Percentiles rank a stretch among this genome's conserved stretches.
These are phyloP conservation scores for Sarcophaga peregrina DNA, from an alignment of 1,140 invertebrate genomes.

Conservation along the genomic window DNA sequence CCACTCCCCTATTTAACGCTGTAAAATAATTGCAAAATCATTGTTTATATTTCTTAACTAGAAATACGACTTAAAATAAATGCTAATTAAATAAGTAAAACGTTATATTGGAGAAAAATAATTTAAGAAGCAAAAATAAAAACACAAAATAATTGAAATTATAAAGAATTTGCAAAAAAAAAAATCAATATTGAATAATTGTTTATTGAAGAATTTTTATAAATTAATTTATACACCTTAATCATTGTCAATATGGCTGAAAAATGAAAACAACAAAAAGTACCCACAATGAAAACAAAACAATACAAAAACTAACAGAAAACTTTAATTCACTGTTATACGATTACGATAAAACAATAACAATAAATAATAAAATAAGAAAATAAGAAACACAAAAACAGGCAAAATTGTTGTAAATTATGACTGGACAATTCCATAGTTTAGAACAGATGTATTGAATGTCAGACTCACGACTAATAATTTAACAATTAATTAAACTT, in stretches of 20 bases:
- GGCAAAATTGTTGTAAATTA: no score
- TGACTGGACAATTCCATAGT: neutral
- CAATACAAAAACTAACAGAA: neutral
- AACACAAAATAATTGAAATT: neutral
- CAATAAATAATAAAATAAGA: neutral
- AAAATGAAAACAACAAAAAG: neutral
- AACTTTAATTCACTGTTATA: slow-evolving; percentile 13
- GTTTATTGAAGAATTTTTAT: slow-evolving; percentile 15
- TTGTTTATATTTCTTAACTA: no score
- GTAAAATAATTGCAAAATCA: no score
- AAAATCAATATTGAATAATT: neutral
- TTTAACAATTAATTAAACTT: slow-evolving; percentile 15
- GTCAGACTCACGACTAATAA: slow-evolving; percentile 11
- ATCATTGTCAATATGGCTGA: neutral
- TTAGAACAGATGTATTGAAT: slow-evolving; percentile 20
- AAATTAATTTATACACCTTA: slow-evolving; percentile 16
- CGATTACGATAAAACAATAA: neutral
- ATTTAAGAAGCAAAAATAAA: no score
- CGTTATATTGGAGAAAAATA: no score
- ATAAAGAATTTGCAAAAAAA: neutral
- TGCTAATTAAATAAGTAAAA: no score
- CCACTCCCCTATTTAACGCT: no score
- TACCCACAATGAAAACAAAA: neutral
- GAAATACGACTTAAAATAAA: no score
- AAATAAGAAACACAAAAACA: no score